Base-by-base conservation (phyloP, 2,113 vertebrate species). In the Cacatua alba region DNA sequence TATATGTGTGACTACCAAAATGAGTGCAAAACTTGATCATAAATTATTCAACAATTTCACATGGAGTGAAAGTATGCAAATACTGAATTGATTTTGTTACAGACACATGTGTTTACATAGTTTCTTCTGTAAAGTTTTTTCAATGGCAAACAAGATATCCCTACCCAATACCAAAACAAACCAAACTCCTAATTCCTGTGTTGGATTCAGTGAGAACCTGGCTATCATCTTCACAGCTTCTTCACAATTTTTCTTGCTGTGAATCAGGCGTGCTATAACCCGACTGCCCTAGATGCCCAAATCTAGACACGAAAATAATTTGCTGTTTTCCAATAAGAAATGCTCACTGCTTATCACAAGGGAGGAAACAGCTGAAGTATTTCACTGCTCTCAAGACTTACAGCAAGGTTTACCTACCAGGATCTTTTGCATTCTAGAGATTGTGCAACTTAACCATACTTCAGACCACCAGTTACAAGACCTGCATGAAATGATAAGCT, bases 271-370 rank as follows among this genome's bases (percentile, higher is more conserved):
- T 82, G 17, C 37, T 44, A n/a, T 17, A 80, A 63, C 19, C 19
- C 48, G 9, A 46, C 39, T 77, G 33, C 7, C 15, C 31, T 52
- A 46, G 5, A 35, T 67, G 17, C 4, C 4, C 26, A 88, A 26
- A 39, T 33, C 33, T 74, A 65, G 13, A 18, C 7, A 48, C 11
- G 17, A 84, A 92, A 84, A 64, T 13, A 43, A 24, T 65, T 72
- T 8, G 8, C 12, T 35, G 35, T 52, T 85, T 95, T 88, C n/a
- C 37, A 24, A 13, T 41, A 31, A 57, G 26, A 82, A 65, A 62
- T 57, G 33, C 8, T 86, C 23, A 31, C 5, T 46, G 7, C 15
- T 70, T 88, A 31, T 57, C 41, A 52, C 0, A 0, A 74, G 16
- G 12, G 17, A 88, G 17, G 23, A 80, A 95, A 67, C 4, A 68